Evolutionary conservation across 2,113 vertebrate species (phyloP).

Genomic region (Notechis scutatus): DNA sequence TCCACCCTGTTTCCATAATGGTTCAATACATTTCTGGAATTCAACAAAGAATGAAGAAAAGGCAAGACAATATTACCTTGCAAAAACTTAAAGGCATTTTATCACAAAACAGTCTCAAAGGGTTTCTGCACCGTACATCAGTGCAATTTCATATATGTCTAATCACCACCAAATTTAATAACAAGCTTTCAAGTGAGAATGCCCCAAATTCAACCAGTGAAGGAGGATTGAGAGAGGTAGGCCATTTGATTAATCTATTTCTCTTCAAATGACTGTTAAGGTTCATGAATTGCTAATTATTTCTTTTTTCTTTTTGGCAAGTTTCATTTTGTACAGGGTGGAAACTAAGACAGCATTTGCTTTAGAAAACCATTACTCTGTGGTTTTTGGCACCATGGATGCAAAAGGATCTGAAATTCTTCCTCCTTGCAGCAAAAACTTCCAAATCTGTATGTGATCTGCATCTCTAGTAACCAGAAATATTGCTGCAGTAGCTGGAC

Average conservation of each 20-base stretch:
- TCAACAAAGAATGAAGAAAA: neutral
- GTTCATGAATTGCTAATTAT: neutral
- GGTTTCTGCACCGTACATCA: neutral
- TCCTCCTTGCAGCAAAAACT: neutral
- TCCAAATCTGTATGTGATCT: neutral
- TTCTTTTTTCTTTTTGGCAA: neutral
- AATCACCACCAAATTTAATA: neutral
- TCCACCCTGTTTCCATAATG: neutral
- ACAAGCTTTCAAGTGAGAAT: neutral
- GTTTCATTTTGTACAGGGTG: neutral
- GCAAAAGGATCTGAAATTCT: neutral
- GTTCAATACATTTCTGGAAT: neutral
- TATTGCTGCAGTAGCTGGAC: neutral
- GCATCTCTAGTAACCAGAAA: neutral
- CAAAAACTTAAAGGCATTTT: neutral
- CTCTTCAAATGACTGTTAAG: neutral
- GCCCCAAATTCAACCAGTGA: neutral
- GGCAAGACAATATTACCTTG: neutral
- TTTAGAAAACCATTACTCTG: neutral
- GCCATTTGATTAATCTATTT: neutral
- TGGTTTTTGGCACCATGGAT: neutral
- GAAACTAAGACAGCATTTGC: neutral
- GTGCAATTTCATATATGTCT: neutral
- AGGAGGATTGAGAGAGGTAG: neutral
- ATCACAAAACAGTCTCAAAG: neutral